phyloP scores from a whole-genome alignment of 2,113 vertebrate genomes.

The Sinocyclocheilus grahami region DNA sequence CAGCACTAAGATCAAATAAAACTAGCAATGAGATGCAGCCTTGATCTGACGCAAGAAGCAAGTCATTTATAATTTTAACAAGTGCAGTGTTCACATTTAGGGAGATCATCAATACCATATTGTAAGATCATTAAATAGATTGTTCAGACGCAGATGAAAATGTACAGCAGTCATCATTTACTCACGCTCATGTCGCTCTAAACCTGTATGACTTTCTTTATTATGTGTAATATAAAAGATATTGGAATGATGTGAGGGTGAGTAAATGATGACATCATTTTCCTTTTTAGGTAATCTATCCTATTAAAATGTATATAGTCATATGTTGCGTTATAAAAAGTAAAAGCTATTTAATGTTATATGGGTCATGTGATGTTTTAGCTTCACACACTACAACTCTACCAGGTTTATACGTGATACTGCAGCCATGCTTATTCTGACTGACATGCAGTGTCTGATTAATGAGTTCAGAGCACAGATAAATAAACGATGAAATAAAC shows the following conservation, averaged over 20 bases:
- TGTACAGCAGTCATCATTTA: background rate
- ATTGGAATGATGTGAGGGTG: background rate
- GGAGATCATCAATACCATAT: background rate
- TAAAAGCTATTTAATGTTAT: background rate
- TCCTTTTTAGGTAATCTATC: background rate
- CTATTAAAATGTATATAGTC: background rate
- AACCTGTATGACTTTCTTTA: background rate
- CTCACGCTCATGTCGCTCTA: background rate
- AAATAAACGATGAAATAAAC: background rate
- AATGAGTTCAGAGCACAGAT: background rate
- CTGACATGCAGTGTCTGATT: background rate
- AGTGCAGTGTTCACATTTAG: background rate
- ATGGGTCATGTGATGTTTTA: background rate
- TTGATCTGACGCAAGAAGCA: too few species aligned
- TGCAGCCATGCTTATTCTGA: background rate
- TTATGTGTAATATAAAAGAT: background rate
- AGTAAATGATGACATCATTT: background rate
- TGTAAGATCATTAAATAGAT: background rate
- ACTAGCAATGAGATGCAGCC: too few species aligned
- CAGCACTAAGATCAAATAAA: too few species aligned
- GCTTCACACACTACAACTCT: background rate
- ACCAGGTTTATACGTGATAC: background rate
- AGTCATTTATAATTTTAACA: too few species aligned
- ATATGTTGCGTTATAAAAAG: background rate
- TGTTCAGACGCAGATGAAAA: background rate